These are phyloP conservation scores for Drosophila affinis DNA, from an alignment of 2,888 invertebrate genomes.

Conservation along the genomic window DNA sequence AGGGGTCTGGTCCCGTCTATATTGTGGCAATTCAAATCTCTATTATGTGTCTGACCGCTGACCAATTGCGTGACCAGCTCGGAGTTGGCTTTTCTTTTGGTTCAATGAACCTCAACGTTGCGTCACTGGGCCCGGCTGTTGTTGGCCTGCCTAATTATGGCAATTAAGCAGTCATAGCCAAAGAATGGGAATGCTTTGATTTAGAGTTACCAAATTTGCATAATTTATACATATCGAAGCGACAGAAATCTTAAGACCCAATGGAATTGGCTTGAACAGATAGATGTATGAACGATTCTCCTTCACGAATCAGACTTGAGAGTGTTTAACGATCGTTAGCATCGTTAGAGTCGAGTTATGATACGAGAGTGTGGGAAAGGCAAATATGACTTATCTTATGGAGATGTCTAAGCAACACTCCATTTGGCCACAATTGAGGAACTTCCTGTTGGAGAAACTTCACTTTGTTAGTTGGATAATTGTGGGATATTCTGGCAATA, in stretches of 20 bases:
- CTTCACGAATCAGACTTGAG: not conserved
- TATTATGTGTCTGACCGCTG: conserved; percentile 34
- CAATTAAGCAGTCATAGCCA: conserved; percentile 53
- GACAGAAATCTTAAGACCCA: not conserved
- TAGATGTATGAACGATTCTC: not conserved
- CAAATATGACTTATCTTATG: not conserved
- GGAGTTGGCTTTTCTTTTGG: conserved; percentile 31
- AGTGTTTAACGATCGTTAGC: not conserved
- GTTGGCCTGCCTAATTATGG: conserved; percentile 63
- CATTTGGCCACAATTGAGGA: not conserved
- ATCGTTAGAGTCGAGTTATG: not conserved
- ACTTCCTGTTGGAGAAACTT: not conserved
- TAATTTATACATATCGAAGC: conserved; percentile 31
- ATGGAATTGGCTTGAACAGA: too few species aligned
- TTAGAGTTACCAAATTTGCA: conserved; percentile 22
- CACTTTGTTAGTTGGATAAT: not conserved
- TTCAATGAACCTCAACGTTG: conserved; percentile 65
- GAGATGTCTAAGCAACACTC: not conserved
- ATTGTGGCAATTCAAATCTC: conserved; percentile 32
- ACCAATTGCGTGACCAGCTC: conserved; percentile 61
- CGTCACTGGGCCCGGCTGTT: conserved; percentile 19
- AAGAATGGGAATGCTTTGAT: conserved; percentile 58
- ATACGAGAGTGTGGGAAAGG: not conserved
- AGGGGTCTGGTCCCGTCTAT: not conserved
- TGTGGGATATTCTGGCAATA: not conserved